Conservation (phyloP, 2,797 vertebrate species). For the Cyprinella venusta region DNA sequence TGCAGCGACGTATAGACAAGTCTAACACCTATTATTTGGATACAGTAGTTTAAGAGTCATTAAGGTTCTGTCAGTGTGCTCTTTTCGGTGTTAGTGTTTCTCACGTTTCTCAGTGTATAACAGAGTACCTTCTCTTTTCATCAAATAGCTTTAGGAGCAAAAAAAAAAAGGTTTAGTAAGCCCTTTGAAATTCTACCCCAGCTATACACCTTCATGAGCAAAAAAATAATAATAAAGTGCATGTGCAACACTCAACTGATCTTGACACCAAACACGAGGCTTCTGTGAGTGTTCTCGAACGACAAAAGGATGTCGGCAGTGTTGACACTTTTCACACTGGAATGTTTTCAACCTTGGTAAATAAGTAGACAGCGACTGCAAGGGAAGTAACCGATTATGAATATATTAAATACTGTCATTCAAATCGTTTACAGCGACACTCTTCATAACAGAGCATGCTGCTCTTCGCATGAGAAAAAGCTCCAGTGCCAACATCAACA, state of each 20-base stretch:
- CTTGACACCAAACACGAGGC: constrained; percentile 66
- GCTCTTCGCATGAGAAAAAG: constrained; percentile 64
- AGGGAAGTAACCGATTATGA: constrained; percentile 68
- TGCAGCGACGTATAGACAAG: constrained; percentile 77
- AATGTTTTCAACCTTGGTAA: constrained; percentile 81
- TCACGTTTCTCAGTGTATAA: constrained; percentile 59
- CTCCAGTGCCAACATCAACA: constrained; percentile 62
- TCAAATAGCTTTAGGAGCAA: constrained; percentile 43
- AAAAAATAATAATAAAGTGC: constrained; percentile 74
- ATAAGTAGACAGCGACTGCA: constrained; percentile 71
- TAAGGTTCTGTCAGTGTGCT: constrained; percentile 64
- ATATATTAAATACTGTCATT: constrained; percentile 83
- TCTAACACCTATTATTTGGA: constrained; percentile 70
- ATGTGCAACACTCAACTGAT: constrained; percentile 78
- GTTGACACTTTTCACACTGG: constrained; percentile 68
- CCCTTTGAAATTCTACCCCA: constrained; percentile 52
- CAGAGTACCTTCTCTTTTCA: constrained; percentile 34
- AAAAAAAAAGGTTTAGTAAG: constrained; percentile 35
- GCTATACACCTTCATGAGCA: constrained; percentile 54
- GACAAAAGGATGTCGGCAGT: constrained; percentile 66
- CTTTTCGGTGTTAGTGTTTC: constrained; percentile 67
- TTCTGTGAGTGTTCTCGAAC: constrained; percentile 66
- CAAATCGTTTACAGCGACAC: constrained; percentile 69
- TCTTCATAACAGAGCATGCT: constrained; percentile 74
- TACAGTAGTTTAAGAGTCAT: constrained; percentile 72